Percentiles rank a stretch among this genome's conserved stretches.
Conservation (phyloP, 2,113 vertebrate genomes). For the human (Homo sapiens) region GRCh38 chrX:119430501-119431000, state of each 20-base stretch:
- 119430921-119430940: neutral
- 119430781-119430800: neutral
- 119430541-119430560: neutral
- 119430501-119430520: neutral
- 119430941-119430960: neutral
- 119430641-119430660: neutral
- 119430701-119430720: neutral
- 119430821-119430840: neutral
- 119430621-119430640: neutral
- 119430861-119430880: neutral
- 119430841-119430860: neutral
- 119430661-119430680: neutral
- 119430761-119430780: neutral
- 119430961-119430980: neutral
- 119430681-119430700: neutral
- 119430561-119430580: neutral
- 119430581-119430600: neutral
- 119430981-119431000: neutral
- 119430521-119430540: neutral
- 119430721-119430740: constrained; percentile 20
- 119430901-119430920: neutral
- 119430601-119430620: neutral
- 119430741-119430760: neutral
- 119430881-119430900: neutral
- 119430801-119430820: neutral